Evolutionary conservation across 2,113 vertebrate species (phyloP).

Genomic region (Rhea pennata): DNA sequence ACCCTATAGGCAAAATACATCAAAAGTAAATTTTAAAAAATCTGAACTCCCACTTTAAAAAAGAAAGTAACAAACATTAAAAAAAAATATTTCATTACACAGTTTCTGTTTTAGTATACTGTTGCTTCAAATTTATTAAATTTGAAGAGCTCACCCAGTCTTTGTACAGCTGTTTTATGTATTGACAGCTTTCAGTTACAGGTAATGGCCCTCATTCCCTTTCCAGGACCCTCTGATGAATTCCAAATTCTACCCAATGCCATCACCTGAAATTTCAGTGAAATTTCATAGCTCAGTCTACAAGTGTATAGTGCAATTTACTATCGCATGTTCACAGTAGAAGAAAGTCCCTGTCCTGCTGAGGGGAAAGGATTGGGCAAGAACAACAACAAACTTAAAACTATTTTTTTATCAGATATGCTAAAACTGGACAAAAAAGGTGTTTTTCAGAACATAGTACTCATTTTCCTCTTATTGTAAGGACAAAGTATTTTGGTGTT

Average conservation of each 20-base stretch:
- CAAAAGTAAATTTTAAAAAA: background rate
- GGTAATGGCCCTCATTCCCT: background rate
- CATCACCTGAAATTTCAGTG: background rate
- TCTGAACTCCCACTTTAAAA: background rate
- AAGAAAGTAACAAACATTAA: background rate
- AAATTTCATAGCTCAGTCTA: background rate
- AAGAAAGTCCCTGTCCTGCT: background rate
- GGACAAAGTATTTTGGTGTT: background rate
- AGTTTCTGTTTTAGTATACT: background rate
- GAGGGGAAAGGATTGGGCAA: background rate
- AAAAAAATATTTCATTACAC: background rate
- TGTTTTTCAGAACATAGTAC: background rate
- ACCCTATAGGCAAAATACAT: slow-evolving; percentile 73
- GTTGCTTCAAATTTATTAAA: background rate
- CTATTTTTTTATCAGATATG: background rate
- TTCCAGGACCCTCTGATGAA: background rate
- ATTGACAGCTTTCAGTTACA: background rate
- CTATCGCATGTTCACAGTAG: background rate
- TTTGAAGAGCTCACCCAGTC: background rate
- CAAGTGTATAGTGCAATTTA: background rate
- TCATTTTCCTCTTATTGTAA: background rate
- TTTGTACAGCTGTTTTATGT: background rate
- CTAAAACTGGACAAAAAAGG: background rate
- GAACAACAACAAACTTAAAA: background rate
- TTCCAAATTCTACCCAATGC: background rate